Base-by-base conservation (phyloP, 2,888 invertebrate species). In the Onthophagus sagittarius region DNA sequence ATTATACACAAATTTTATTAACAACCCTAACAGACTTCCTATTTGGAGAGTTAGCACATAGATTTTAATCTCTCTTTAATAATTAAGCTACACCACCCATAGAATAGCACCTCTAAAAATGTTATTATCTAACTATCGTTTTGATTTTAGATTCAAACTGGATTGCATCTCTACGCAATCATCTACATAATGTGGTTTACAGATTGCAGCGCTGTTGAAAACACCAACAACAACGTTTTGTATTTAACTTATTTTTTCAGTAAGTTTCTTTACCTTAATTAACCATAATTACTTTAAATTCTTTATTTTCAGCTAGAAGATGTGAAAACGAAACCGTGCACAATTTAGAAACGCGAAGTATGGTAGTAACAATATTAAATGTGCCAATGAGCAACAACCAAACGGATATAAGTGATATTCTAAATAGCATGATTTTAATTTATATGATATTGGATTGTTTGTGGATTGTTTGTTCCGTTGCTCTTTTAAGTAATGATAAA, bases 171-270 rank as follows among this genome's bases (percentile, higher is more conserved):
- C 5, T 74, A 77, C 64, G 80, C 80, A 77, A 75, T 79, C 5
- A 69, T 81, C 14, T 79, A 78, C 72, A 79, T 79, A 53, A 80
- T 79, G 70, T 79, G 75, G 73, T 72, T 79, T 14, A 77, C 80
- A 31, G 71, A 78, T 63, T 83, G 83, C 75, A 71, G 75, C 33
- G 74, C 78, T 71, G 78, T 81, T 5, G 75, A 67, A 11, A 75
- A 79, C 70, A 78, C 77, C 72, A 71, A 77, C 14, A 72, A 79
- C 53, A 77, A 80, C 69, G 78, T 81, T 67, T 77, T 80, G 6
- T 82, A 83, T 74, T 76, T 83, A 32, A 83, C 83, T 5, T 82
- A 83, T 78, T 81, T 83, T 70, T 83, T 82, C 72, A 80, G 83
- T 83, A 80, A 82, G 81, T 81, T 76, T 23, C 15, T 71, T 15